These are phyloP conservation scores for Euleptes europaea DNA, from an alignment of 2,113 vertebrate species.

Conservation along the genomic window DNA sequence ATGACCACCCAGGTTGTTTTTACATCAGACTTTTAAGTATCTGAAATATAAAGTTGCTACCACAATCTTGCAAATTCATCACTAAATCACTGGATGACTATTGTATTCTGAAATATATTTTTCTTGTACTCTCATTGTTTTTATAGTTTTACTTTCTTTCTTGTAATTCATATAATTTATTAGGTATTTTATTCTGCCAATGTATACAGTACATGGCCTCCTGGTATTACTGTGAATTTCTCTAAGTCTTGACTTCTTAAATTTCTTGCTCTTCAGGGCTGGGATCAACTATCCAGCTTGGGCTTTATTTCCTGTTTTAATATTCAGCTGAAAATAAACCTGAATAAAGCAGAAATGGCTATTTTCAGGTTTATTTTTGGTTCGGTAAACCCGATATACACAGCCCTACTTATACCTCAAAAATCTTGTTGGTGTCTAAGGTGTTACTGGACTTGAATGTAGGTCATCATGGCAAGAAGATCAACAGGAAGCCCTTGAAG, in stretches of 20 bases:
- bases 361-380: too few relatives aligned
- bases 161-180: constrained; percentile 1
- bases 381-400: too few relatives aligned
- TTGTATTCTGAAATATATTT: background rate
- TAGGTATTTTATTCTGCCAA: constrained; percentile 22
- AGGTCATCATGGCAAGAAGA: too few relatives aligned
- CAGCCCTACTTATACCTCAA: too few relatives aligned
- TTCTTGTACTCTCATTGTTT: constrained; percentile 37
- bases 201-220: constrained; percentile 32
- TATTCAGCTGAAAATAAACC: too few relatives aligned
- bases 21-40: background rate
- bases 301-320: too few relatives aligned
- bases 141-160: constrained; percentile 5
- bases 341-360: too few relatives aligned
- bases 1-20: background rate
- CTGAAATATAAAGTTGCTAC: background rate
- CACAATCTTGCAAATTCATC: background rate
- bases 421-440: too few relatives aligned
- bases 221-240: background rate
- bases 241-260: constrained; percentile 27
- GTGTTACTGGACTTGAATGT: too few relatives aligned
- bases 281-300: too few relatives aligned
- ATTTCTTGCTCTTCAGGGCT: constrained; percentile 39
- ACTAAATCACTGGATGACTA: fast-evolving
- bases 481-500: too few relatives aligned